Percentiles rank a stretch among this genome's conserved stretches.
Evolutionary conservation across 2,888 invertebrate genomes (phyloP).

Genomic region (Tenthredo livida): DNA sequence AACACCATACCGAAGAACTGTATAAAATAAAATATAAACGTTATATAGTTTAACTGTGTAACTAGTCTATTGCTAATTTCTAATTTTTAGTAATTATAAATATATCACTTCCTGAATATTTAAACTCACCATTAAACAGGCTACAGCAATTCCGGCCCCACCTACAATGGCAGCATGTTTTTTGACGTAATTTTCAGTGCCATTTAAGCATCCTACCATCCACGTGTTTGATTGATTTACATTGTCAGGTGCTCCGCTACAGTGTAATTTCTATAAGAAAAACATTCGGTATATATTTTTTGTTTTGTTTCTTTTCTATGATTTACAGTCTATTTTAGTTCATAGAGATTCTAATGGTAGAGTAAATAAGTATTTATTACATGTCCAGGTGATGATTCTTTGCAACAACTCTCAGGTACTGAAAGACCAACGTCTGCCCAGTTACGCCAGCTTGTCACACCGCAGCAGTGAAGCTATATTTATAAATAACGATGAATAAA

Average conservation of each 20-base stretch:
- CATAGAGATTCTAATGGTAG: conserved; percentile 71
- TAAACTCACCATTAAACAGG: conserved; percentile 88
- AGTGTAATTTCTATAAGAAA: conserved; percentile 76
- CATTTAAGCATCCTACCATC: conserved; percentile 87
- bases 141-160: conserved; percentile 89
- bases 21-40: conserved; percentile 55
- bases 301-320: not conserved
- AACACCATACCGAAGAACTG: conserved; percentile 93
- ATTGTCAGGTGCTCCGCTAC: conserved; percentile 68
- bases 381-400: conserved; percentile 80
- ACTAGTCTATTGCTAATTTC: not conserved
- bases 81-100: not conserved
- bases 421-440: conserved; percentile 82
- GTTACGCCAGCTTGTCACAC: conserved; percentile 87
- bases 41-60: conserved; percentile 21
- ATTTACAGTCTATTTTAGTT: conserved; percentile 69
- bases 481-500: conserved; percentile 48
- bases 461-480: conserved; percentile 89
- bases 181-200: conserved; percentile 86
- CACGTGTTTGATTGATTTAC: conserved; percentile 83
- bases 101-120: not conserved
- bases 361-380: conserved; percentile 68
- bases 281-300: conserved; percentile 57
- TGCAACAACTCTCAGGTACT: conserved; percentile 90
- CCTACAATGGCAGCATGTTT: conserved; percentile 91